phyloP scores from a whole-genome alignment of 2,888 invertebrate genomes.

The Tanytarsus gracilentus region DNA sequence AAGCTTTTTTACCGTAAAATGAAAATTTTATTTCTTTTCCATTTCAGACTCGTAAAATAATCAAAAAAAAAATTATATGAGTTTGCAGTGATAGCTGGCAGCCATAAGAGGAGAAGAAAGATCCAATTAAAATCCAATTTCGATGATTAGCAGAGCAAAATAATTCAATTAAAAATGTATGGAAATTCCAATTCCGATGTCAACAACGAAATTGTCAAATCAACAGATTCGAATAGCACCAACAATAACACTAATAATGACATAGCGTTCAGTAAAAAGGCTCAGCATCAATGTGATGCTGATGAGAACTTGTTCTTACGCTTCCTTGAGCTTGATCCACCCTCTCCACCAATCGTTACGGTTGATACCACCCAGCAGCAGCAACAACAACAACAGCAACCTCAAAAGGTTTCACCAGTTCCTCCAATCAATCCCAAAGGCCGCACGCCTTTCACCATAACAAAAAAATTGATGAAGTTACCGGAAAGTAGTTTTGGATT shows the following conservation, averaged over 20 bases:
- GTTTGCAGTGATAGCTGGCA: too few species aligned
- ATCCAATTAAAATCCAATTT: too few species aligned
- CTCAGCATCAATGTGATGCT: constrained; percentile 53
- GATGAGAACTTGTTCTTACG: constrained; percentile 65
- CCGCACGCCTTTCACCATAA: constrained; percentile 74
- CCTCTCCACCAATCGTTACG: constrained; percentile 37
- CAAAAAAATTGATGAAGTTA: constrained; percentile 51
- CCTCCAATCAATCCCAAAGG: constrained; percentile 47
- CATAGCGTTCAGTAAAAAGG: constrained; percentile 47
- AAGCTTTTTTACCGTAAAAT: too few species aligned
- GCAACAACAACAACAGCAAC: constrained; percentile 36
- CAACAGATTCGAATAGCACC: constrained; percentile 25
- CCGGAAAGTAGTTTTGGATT: constrained; percentile 66
- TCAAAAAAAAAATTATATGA: too few species aligned
- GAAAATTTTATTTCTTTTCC: too few species aligned
- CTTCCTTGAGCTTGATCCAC: constrained; percentile 73
- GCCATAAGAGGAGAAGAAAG: background rate
- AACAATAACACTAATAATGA: constrained; percentile 13
- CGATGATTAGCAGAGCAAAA: background rate
- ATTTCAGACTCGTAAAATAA: too few species aligned
- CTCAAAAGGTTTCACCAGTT: constrained; percentile 44
- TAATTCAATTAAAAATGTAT: background rate
- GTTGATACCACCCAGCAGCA: background rate
- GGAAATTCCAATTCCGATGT: background rate
- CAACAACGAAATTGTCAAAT: background rate